phyloP scores from a whole-genome alignment of 2,113 vertebrate species.

The Corythornis vintsioides region DNA sequence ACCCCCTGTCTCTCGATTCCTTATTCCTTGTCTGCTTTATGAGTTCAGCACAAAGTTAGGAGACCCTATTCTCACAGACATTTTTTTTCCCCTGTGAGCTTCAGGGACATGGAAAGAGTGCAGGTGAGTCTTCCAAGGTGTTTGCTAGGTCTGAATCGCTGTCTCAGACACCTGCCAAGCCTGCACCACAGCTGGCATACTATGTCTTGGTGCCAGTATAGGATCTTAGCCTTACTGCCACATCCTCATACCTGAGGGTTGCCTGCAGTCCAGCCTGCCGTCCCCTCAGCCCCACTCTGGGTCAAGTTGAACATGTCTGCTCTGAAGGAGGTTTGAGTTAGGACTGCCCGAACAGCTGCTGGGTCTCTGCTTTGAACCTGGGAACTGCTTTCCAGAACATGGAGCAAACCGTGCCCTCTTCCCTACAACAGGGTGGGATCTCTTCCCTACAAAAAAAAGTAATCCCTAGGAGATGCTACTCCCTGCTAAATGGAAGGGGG shows the following conservation, averaged over 20 bases:
- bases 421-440: not conserved
- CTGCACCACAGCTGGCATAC: not conserved
- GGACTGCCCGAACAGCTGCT: rapidly evolving
- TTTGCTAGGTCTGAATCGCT: not conserved
- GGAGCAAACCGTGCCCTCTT: not conserved
- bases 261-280: not conserved
- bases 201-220: too few species aligned
- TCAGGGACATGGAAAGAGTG: not conserved
- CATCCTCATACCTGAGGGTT: too few species aligned
- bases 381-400: not conserved
- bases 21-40: not conserved
- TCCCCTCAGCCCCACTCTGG: not conserved
- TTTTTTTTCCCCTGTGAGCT: not conserved
- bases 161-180: not conserved
- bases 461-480: not conserved
- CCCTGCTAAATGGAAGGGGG: not conserved
- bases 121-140: not conserved
- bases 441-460: not conserved
- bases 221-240: not conserved
- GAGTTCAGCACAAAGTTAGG: not conserved
- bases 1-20: not conserved
- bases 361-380: not conserved
- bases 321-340: not conserved
- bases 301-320: not conserved
- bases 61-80: not conserved